phyloP scores from a whole-genome alignment of 2,797 vertebrate genomes.

The Typhlichthys eigenmanni region DNA sequence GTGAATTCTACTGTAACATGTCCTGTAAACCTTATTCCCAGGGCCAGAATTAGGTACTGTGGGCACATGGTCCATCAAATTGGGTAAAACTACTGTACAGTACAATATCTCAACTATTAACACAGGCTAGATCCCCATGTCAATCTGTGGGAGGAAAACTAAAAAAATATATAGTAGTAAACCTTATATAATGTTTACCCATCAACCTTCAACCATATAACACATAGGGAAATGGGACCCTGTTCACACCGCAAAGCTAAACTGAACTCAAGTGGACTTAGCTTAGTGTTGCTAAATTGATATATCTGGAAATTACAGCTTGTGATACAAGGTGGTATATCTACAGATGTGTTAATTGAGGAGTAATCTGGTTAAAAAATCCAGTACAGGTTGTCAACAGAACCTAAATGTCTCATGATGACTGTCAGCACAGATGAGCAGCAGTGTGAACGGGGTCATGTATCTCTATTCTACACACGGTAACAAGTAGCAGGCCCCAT shows the following conservation, averaged over 20 bases:
- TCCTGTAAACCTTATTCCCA: constrained; percentile 14
- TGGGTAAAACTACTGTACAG: constrained; percentile 15
- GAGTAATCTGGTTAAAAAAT: no score
- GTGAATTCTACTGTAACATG: constrained; percentile 33
- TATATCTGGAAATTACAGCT: no score
- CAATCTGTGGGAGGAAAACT: not conserved
- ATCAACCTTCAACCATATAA: not conserved
- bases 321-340: no score
- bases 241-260: constrained; percentile 64
- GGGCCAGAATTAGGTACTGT: not conserved
- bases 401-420: no score
- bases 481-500: constrained; percentile 28
- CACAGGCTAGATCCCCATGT: not conserved
- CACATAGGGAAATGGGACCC: constrained; percentile 47
- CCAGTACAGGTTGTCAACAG: no score
- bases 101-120: not conserved
- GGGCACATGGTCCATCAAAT: not conserved
- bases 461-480: constrained; percentile 38
- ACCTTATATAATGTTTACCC: constrained; percentile 1
- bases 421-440: constrained; percentile 54
- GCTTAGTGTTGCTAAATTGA: not conserved
- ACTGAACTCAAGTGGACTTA: constrained; percentile 63
- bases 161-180: constrained; percentile 21
- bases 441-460: constrained; percentile 67
- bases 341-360: no score